Evolutionary conservation across 2,888 invertebrate species (phyloP).

Genomic region (Drosophila crucigera): DNA sequence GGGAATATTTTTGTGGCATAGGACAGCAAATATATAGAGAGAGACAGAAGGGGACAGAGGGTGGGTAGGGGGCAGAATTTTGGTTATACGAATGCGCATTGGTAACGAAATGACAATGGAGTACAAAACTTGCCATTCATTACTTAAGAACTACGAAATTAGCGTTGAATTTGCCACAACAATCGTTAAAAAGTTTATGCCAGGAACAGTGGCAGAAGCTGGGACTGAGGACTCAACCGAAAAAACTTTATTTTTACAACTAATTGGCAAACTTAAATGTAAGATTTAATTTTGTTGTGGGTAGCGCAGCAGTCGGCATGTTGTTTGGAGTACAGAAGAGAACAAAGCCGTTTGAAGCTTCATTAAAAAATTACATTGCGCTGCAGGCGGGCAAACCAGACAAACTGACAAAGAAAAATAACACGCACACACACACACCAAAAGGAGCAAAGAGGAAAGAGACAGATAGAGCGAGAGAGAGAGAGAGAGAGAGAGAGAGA

Average conservation of each 20-base stretch:
- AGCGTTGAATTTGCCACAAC: conserved; percentile 70
- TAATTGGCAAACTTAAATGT: conserved; percentile 83
- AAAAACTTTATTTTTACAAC: conserved; percentile 82
- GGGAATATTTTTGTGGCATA: conserved; percentile 62
- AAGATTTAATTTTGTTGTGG: conserved; percentile 80
- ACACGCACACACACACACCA: not conserved
- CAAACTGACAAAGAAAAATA: conserved; percentile 4
- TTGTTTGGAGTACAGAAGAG: conserved; percentile 29
- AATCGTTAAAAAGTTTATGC: conserved; percentile 72
- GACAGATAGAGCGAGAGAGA: not conserved
- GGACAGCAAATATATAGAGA: conserved; percentile 4
- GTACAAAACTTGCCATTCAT: conserved; percentile 77
- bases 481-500: not conserved
- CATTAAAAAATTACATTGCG: conserved; percentile 79
- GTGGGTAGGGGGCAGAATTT: not conserved
- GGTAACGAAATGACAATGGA: conserved; percentile 70
- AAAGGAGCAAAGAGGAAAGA: not conserved
- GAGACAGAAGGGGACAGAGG: not conserved
- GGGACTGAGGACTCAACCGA: conserved; percentile 15
- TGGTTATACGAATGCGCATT: conserved; percentile 28
- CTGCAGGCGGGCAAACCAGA: conserved; percentile 46
- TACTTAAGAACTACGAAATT: conserved; percentile 80
- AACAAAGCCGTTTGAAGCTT: conserved; percentile 74
- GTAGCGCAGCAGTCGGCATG: conserved; percentile 32
- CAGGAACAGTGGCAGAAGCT: not conserved